These are phyloP conservation scores for Corella eumyota DNA, from an alignment of 23 tunicate genomes.

Conservation along the genomic window DNA sequence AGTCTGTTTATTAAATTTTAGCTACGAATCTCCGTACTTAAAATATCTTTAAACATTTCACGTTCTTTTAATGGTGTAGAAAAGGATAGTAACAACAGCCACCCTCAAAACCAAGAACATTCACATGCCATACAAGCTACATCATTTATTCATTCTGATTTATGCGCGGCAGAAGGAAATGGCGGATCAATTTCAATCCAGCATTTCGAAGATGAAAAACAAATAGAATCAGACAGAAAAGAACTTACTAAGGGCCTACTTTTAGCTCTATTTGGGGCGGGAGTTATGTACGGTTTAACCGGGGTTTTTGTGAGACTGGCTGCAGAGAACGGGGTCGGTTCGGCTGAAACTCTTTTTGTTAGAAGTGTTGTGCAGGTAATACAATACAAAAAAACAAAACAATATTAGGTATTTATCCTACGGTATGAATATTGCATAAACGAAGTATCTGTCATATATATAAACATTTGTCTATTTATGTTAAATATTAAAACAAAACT, in stretches of 20 bases:
- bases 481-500: too few relatives aligned
- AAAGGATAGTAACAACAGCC: too few relatives aligned
- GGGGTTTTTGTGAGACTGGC: conserved; percentile 72
- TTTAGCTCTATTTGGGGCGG: conserved; percentile 60
- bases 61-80: too few relatives aligned
- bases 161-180: neutral
- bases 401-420: neutral
- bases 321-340: conserved; percentile 43
- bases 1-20: too few relatives aligned
- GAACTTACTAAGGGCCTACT: conserved; percentile 44
- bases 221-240: neutral
- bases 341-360: conserved; percentile 46
- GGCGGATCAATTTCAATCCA: neutral
- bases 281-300: conserved; percentile 72
- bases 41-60: too few relatives aligned
- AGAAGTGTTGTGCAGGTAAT: conserved; percentile 62
- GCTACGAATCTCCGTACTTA: too few relatives aligned
- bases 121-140: too few relatives aligned
- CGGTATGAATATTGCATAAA: too few relatives aligned
- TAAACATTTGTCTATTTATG: too few relatives aligned
- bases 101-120: too few relatives aligned
- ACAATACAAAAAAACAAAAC: neutral
- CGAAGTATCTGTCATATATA: too few relatives aligned
- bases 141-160: neutral
- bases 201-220: neutral